Base-by-base conservation (phyloP, 2,113 vertebrate genomes). In the Semicossyphus pulcher region DNA sequence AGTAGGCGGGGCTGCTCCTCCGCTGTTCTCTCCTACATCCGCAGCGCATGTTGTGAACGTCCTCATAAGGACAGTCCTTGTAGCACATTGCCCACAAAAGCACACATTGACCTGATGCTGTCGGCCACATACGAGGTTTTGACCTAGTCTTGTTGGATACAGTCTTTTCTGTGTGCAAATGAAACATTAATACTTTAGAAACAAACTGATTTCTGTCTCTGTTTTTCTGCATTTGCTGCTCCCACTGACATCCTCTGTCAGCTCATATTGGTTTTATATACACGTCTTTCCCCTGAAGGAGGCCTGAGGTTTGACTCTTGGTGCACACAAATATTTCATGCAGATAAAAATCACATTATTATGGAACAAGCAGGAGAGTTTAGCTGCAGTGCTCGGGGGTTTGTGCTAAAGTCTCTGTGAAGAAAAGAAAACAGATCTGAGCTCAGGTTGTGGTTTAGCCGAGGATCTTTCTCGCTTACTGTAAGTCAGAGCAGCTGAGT, bases 401-500 rank as follows among this genome's bases (percentile, higher is more conserved):
- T 56, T 73, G 47, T 48, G 37, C 67, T 76, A 58, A 57, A 64
- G n/a, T n/a, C 51, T 77, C 53, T 64, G 15, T 58, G 49, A 41
- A 62, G 77, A 80, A 85, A 66, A 53, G 76, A 85, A 86, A 88
- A 65, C 56, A 68, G 80, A 52, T 82, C 53, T 61, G 58, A 57
- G 21, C 67, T 76, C 60, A 65, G 74, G 67, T 77, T 87, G 83
- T 60, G 80, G 76, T 88, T 83, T 56, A 82, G 78, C 70, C 25
- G 7, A 47, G 58, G 63, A 74, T 66, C 73, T 88, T 80, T 76
- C 72, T 85, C 80, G 75, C 71, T 84, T 64, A 83, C 63, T 76
- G 71, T 77, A 86, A 84, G 72, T 78, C 75, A 69, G 65, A 85
- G 83, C 67, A 85, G 90, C 88, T 90, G 88, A 85, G 85, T 86